Evolutionary conservation across 2,888 invertebrate genomes (phyloP).

Genomic region (Eutolmus rufibarbis): DNA sequence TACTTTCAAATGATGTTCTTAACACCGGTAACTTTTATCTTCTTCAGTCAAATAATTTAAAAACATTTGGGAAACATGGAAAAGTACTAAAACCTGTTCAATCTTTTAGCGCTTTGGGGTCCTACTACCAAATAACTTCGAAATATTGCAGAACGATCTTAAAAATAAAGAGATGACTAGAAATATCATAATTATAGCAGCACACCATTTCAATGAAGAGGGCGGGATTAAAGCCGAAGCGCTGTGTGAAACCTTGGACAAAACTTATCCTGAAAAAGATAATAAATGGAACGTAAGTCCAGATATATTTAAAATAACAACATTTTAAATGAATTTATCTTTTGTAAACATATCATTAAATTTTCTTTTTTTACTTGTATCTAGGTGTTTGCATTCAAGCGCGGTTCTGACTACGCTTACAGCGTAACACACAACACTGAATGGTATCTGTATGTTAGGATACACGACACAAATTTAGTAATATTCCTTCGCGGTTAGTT

Average conservation of each 20-base stretch:
- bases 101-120: neutral
- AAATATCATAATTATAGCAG: neutral
- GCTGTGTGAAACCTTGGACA: neutral
- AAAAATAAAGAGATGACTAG: neutral
- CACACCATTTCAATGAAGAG: neutral
- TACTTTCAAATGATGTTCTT: constrained; percentile 8
- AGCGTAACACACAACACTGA: neutral
- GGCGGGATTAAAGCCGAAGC: neutral
- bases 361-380: neutral
- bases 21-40: neutral
- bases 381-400: neutral
- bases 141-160: neutral
- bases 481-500: neutral
- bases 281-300: neutral
- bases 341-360: too few species aligned
- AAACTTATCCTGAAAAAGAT: neutral
- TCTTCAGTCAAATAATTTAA: too few species aligned
- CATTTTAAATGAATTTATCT: too few species aligned
- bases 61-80: neutral
- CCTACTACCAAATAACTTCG: neutral
- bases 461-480: neutral
- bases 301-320: neutral
- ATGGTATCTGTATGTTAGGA: neutral
- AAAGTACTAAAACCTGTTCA: neutral
- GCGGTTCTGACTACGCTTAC: neutral